phyloP scores from a whole-genome alignment of 2,113 vertebrate genomes.

The Bufo gargarizans region DNA sequence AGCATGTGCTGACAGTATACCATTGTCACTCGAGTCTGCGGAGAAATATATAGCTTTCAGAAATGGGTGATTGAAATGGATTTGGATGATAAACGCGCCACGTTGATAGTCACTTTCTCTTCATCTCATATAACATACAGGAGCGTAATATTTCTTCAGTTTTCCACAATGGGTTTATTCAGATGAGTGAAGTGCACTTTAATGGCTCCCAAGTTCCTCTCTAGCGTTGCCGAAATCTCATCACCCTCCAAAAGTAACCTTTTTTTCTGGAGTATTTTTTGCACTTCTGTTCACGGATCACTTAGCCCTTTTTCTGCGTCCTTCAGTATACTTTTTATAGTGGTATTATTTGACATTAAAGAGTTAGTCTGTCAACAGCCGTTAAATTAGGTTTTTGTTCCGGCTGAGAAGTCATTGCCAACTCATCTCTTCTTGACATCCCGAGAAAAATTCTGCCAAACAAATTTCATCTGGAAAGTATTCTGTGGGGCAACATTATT shows the following conservation, averaged over 20 bases:
- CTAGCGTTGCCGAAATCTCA: slow-evolving; percentile 32
- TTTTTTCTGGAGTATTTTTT: slow-evolving; percentile 25
- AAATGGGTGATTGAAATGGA: neutral
- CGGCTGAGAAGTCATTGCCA: slow-evolving; percentile 42
- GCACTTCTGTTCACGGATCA: slow-evolving; percentile 60
- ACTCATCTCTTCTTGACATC: neutral
- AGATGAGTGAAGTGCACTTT: slow-evolving; percentile 41
- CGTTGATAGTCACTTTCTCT: slow-evolving; percentile 15
- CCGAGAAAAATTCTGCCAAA: slow-evolving; percentile 22
- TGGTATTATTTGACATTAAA: slow-evolving; percentile 58
- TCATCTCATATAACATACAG: slow-evolving; percentile 6
- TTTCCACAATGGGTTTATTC: slow-evolving; percentile 24
- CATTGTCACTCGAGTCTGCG: neutral
- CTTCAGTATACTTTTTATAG: slow-evolving; percentile 30
- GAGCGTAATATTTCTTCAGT: slow-evolving; percentile 33
- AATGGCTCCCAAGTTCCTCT: slow-evolving; percentile 27
- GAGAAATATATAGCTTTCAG: neutral
- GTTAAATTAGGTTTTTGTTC: slow-evolving; percentile 61
- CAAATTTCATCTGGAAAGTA: neutral
- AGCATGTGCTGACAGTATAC: neutral
- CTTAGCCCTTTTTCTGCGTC: slow-evolving; percentile 52
- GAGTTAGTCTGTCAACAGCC: slow-evolving; percentile 59
- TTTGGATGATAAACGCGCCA: slow-evolving; percentile 1
- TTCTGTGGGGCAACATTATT: neutral
- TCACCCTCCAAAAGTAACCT: slow-evolving; percentile 41